phyloP scores from a whole-genome alignment of 1,140 invertebrate species.

The Rhyacophila brunnea region DNA sequence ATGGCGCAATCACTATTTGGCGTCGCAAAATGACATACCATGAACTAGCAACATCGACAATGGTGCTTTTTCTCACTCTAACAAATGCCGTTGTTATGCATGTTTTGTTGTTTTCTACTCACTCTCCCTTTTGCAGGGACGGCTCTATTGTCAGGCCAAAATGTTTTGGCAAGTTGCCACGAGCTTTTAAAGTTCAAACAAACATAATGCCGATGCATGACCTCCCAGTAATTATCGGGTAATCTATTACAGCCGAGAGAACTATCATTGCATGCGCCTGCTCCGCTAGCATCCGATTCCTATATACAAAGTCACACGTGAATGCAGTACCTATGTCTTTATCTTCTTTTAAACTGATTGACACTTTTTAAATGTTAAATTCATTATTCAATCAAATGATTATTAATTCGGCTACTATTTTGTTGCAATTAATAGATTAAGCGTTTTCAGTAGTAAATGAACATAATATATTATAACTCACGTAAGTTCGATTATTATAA shows the following conservation, averaged over 20 bases:
- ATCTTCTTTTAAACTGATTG: not conserved
- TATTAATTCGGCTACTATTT: too few relatives aligned
- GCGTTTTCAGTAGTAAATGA: too few relatives aligned
- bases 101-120: not conserved
- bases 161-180: constrained; percentile 31
- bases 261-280: not conserved
- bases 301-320: too few relatives aligned
- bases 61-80: too few relatives aligned
- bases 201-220: constrained; percentile 26
- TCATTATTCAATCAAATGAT: too few relatives aligned
- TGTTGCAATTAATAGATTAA: too few relatives aligned
- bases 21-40: too few relatives aligned
- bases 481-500: too few relatives aligned
- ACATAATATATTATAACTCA: too few relatives aligned
- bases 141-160: constrained; percentile 23
- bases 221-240: constrained; percentile 34
- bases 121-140: constrained; percentile 15
- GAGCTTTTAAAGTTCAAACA: constrained; percentile 34
- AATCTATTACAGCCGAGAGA: constrained; percentile 28
- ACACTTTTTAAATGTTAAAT: too few relatives aligned
- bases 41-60: too few relatives aligned
- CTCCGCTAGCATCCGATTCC: not conserved
- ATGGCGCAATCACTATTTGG: too few relatives aligned
- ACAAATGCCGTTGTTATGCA: not conserved
- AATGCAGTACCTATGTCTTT: not conserved